Conservation (phyloP, 1,140 invertebrate species). For the Procambarus virginalis region DNA sequence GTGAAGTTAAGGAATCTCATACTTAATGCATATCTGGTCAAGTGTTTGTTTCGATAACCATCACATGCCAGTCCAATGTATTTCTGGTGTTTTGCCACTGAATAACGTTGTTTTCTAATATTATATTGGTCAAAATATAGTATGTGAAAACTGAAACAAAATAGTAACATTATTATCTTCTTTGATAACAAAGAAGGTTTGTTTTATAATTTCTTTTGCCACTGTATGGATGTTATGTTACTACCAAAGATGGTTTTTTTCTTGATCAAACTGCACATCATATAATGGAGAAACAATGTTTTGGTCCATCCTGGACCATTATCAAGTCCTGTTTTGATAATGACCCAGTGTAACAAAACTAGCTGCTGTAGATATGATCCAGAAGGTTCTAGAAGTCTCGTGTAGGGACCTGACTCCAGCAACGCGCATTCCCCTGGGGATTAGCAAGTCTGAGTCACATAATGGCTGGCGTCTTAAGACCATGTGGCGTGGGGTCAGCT, state of each 20-base stretch:
- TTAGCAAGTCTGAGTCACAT: too few relatives aligned
- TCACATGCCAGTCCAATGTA: background rate
- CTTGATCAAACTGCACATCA: too few relatives aligned
- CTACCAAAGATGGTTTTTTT: background rate
- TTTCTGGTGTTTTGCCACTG: background rate
- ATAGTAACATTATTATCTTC: background rate
- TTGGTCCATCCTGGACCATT: too few relatives aligned
- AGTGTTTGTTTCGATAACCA: background rate
- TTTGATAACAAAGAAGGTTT: background rate
- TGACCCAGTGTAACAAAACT: too few relatives aligned
- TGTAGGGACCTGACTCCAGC: too few relatives aligned
- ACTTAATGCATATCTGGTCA: background rate
- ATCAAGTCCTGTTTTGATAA: too few relatives aligned
- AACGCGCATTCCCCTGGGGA: too few relatives aligned
- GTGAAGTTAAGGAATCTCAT: constrained; percentile 8
- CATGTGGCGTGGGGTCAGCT: too few relatives aligned
- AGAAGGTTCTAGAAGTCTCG: too few relatives aligned
- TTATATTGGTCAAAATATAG: background rate
- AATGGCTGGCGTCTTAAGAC: too few relatives aligned
- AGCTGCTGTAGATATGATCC: too few relatives aligned
- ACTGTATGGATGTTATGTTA: background rate
- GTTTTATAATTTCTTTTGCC: background rate
- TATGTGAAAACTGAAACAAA: background rate
- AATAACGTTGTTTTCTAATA: background rate
- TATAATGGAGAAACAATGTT: too few relatives aligned